Evolutionary conservation across 2,888 invertebrate species (phyloP), one percentile per base, ranked within the genome.

Genomic region (Caenorhabditis sinica): DNA sequence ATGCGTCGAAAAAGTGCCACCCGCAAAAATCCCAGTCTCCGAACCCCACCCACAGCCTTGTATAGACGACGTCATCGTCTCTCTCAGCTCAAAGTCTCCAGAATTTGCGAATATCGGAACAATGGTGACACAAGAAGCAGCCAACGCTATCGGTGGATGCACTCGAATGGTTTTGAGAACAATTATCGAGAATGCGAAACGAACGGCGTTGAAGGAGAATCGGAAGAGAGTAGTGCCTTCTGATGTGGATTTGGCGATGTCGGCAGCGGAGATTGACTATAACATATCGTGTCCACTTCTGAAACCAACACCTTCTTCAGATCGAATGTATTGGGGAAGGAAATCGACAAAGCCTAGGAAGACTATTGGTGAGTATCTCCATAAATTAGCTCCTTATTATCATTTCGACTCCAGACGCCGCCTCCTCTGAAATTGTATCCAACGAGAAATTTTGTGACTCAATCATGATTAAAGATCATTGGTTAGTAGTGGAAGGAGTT

Each of bases 271-370:
- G 25, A 63, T 80, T 9, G 56, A 80, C 40, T 53, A 72, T 58
- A 65, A 74, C 23, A 28, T 69, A 15, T 45, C 71, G 40, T 79
- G 65, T n/a, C 83, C 79, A 0, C 30, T 81, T 1, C 60, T 81
- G 51, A 81, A 68, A 49, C 58, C 81, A 15, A 66, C 58, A 5
- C 81, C 81, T 4, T 60, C 72, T 13, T 60, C 81, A 2, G 66
- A 66, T 58, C 30, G 81, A 68, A 73, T 68, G 83, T 83, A 51
- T 61, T 83, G 83, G 83, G 83, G 83, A 43, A 25, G 83, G n/a
- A 77, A 81, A 36, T n/a, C 58, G n/a, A 61, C 68, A 5, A 81
- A 66, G 28, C 66, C n/a, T 0, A 33, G 49, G 15, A 58, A 75
- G 13, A 69, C 43, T 4, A 74, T 82, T 36, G 65, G 77, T 77